Evolutionary conservation across 2,797 vertebrate species (phyloP).

Genomic region (Anomalospiza imberbis): DNA sequence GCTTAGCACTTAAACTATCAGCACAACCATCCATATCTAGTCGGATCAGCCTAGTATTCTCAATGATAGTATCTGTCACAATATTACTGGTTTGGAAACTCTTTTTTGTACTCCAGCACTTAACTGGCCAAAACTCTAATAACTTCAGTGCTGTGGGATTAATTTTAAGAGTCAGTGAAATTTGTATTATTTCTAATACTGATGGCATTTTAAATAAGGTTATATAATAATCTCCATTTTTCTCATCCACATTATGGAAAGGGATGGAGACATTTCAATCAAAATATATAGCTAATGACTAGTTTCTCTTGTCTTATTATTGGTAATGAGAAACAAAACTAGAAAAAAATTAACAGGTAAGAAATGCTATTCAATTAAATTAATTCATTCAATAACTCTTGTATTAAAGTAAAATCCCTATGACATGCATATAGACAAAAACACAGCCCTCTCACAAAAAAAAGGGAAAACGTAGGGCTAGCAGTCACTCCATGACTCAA

Average conservation of each 20-base stretch:
- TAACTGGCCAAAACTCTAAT: not conserved
- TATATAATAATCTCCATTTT: not conserved
- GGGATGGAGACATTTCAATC: not conserved
- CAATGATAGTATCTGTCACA: not conserved
- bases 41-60: not conserved
- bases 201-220: not conserved
- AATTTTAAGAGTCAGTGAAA: not conserved
- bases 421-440: not conserved
- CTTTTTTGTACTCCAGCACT: not conserved
- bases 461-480: not conserved
- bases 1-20: not conserved
- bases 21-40: not conserved
- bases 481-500: not conserved
- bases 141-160: not conserved
- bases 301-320: not conserved
- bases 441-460: not conserved
- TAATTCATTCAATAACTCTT: not conserved
- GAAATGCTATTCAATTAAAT: not conserved
- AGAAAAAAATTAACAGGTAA: not conserved
- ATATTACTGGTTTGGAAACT: not conserved
- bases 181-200: not conserved
- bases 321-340: not conserved
- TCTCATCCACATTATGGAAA: not conserved
- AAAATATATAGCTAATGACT: not conserved
- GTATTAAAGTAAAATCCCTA: not conserved